A percentile compares a stretch with the other conserved stretches of the same genome.
phyloP scores from a whole-genome alignment of 1,140 invertebrate species.

The Zaprionus vittiger region DNA sequence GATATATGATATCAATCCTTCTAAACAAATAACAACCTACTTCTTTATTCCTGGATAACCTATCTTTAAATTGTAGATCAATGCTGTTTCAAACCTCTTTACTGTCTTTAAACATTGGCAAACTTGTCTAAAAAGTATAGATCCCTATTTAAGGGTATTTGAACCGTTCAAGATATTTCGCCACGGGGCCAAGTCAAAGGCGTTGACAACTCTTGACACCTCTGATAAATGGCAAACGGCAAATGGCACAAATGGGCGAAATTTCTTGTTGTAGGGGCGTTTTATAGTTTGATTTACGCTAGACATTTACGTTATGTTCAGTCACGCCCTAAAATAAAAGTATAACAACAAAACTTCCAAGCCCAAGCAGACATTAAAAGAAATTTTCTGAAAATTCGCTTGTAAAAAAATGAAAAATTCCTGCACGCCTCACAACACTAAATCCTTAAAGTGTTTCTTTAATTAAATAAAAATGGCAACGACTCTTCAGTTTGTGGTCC shows the following conservation, averaged over 20 bases:
- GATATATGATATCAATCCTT: too few relatives aligned
- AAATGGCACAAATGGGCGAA: slow-evolving; percentile 18
- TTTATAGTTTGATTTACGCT: slow-evolving; percentile 55
- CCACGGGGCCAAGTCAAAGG: slow-evolving; percentile 21
- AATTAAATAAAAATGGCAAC: slow-evolving; percentile 60
- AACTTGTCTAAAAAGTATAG: neutral
- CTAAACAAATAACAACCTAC: too few relatives aligned
- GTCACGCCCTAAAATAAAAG: neutral
- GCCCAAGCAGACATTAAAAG: neutral
- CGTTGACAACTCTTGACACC: slow-evolving; percentile 32
- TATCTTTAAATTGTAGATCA: neutral
- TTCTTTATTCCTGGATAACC: neutral
- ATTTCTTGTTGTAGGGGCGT: slow-evolving; percentile 16
- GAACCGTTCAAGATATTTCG: neutral
- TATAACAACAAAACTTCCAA: neutral
- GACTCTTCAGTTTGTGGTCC: slow-evolving; percentile 18
- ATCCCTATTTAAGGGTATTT: neutral
- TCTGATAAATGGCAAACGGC: slow-evolving; percentile 16
- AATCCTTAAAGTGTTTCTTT: slow-evolving; percentile 48
- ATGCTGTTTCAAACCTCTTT: too few relatives aligned
- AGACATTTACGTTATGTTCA: slow-evolving; percentile 42
- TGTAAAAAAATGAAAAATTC: slow-evolving; percentile 34
- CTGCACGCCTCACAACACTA: slow-evolving; percentile 35
- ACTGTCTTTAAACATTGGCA: neutral
- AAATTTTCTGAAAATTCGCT: slow-evolving; percentile 10